These are phyloP conservation scores for Paedocypris sp. DNA, from an alignment of 2,113 vertebrate species.

Conservation along the genomic window DNA sequence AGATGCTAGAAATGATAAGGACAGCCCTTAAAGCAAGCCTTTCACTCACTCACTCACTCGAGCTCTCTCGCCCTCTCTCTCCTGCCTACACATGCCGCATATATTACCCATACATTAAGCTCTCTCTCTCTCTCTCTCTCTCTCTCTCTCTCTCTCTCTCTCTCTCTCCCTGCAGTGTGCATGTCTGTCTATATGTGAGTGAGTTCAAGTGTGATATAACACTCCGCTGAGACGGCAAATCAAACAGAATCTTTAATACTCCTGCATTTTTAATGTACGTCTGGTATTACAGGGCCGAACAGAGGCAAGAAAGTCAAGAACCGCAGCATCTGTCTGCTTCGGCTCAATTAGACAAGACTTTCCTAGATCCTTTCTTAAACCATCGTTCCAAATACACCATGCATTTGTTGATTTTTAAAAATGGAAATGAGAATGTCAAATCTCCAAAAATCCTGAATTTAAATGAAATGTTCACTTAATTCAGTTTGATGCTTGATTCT, in stretches of 20 bases:
- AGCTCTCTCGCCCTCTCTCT: background rate
- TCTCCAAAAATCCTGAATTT: too few species aligned
- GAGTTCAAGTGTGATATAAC: background rate
- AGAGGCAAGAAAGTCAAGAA: background rate
- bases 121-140: background rate
- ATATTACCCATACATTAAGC: slow-evolving; percentile 14
- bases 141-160: slow-evolving; percentile 2
- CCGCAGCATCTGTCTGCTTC: too few species aligned
- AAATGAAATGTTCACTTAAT: too few species aligned
- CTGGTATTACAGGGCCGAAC: background rate
- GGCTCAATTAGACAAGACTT: too few species aligned
- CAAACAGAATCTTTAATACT: slow-evolving; percentile 10
- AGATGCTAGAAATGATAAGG: slow-evolving; percentile 3
- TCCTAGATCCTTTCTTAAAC: too few species aligned
- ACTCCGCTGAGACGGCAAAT: background rate
- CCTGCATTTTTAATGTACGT: background rate
- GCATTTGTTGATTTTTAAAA: too few species aligned
- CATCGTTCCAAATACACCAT: too few species aligned
- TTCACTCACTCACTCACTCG: background rate
- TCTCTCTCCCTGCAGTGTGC: background rate
- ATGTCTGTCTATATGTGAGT: background rate
- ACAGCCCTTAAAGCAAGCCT: slow-evolving; percentile 25
- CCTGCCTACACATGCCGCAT: slow-evolving; percentile 2
- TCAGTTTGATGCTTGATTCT: too few species aligned
- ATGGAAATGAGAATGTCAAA: too few species aligned